Percentiles rank a stretch among this genome's conserved stretches.
Conservation (phyloP, 2,797 vertebrate genomes). For the Steatocranus sp. region DNA sequence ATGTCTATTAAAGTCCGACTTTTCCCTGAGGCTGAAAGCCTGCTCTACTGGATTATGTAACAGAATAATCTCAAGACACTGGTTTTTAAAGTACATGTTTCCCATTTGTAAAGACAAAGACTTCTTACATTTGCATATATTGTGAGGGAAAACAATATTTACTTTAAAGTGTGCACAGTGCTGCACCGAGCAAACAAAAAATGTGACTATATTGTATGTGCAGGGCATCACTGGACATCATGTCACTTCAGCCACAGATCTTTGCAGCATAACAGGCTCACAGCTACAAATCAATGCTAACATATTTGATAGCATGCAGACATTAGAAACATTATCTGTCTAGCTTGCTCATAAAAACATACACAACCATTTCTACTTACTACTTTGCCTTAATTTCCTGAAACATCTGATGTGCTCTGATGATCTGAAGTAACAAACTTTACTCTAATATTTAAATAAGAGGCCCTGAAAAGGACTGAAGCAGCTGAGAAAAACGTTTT, state of each 20-base stretch:
- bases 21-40: not conserved
- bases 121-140: not conserved
- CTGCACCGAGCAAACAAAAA: not conserved
- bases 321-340: not conserved
- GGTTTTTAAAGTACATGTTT: not conserved
- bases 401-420: not conserved
- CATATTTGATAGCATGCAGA: not conserved
- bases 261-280: rapidly evolving
- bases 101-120: not conserved
- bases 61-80: rapidly evolving
- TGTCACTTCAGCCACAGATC: not conserved
- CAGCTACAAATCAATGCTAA: not conserved
- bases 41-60: not conserved
- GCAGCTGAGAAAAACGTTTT: not conserved
- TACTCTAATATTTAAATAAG: not conserved
- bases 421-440: not conserved
- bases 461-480: rapidly evolving
- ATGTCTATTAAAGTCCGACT: not conserved
- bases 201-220: rapidly evolving
- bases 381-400: not conserved
- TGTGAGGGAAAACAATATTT: not conserved
- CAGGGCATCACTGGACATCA: not conserved
- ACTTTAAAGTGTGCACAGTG: not conserved
- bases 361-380: not conserved
- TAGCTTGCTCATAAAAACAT: not conserved